phyloP scores from a whole-genome alignment of 2,797 vertebrate species.

The Sebastes diploproa region DNA sequence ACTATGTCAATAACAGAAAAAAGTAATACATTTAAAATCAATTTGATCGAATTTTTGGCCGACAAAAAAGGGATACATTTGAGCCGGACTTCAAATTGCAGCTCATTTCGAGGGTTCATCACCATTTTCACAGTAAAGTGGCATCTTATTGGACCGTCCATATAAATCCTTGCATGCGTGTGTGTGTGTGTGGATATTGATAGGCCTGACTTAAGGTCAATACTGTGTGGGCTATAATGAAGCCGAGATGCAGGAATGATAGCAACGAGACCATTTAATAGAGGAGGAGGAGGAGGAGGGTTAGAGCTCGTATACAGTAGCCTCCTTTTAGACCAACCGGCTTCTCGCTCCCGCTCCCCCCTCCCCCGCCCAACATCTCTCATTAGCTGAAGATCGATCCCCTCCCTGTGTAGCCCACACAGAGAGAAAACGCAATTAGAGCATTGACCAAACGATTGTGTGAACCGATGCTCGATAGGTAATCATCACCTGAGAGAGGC shows the following conservation, averaged over 20 bases:
- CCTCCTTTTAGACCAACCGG: not conserved
- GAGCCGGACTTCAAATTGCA: not conserved
- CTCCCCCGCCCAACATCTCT: slow-evolving; percentile 47
- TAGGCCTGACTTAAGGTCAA: slow-evolving; percentile 55
- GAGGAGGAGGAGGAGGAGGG: slow-evolving; percentile 21
- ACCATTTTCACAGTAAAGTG: not conserved
- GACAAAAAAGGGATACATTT: not conserved
- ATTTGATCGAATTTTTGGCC: not conserved
- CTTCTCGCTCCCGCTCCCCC: not conserved
- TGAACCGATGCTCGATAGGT: slow-evolving; percentile 75
- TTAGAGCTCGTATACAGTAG: slow-evolving; percentile 51
- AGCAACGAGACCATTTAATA: slow-evolving; percentile 40
- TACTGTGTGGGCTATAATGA: slow-evolving; percentile 66
- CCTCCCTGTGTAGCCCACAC: slow-evolving; percentile 53
- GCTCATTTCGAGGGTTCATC: slow-evolving; percentile 7
- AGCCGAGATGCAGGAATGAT: slow-evolving; percentile 55
- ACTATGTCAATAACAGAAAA: too few species aligned
- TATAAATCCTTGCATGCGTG: not conserved
- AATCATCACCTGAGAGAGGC: slow-evolving; percentile 75
- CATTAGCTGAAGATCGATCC: slow-evolving; percentile 77
- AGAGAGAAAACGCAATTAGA: slow-evolving; percentile 79
- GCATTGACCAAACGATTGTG: slow-evolving; percentile 76
- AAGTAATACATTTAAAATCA: too few species aligned
- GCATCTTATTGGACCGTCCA: not conserved
- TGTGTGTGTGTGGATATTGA: slow-evolving; percentile 38